A percentile compares a stretch with the other conserved stretches of the same genome.
phyloP scores from a whole-genome alignment of 1,140 invertebrate species.

The Brachionus rubens region DNA sequence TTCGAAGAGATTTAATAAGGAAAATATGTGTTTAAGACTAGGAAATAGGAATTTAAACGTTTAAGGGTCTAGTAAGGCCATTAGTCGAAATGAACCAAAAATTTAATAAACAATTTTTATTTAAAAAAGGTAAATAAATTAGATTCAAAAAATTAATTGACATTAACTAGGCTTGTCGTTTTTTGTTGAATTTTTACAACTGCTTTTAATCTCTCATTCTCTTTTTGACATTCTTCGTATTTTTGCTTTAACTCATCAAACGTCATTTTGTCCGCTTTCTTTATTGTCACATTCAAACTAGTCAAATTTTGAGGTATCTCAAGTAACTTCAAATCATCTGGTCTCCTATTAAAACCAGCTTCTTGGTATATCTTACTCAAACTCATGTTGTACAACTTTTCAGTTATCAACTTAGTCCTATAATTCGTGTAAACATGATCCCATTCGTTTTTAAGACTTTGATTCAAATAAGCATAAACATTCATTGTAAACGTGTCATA shows the following conservation, averaged over 20 bases:
- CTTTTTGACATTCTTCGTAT: slow-evolving; percentile 12
- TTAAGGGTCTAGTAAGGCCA: no score
- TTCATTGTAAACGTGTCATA: slow-evolving; percentile 12
- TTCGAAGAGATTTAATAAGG: no score
- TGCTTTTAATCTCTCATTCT: neutral
- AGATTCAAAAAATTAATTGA: no score
- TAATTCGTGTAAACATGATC: neutral
- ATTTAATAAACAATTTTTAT: no score
- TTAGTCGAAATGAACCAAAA: no score
- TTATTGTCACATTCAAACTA: neutral
- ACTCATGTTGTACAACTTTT: slow-evolving; percentile 34
- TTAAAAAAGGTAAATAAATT: no score
- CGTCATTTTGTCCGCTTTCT: neutral
- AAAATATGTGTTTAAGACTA: no score
- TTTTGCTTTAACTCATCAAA: slow-evolving; percentile 2
- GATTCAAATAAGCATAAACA: slow-evolving; percentile 33
- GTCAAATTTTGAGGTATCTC: neutral
- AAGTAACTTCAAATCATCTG: neutral
- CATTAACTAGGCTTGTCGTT: no score
- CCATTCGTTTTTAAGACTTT: neutral
- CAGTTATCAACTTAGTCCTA: neutral
- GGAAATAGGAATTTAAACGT: no score
- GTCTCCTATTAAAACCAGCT: neutral
- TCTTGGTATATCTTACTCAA: slow-evolving; percentile 2
- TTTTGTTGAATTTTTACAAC: no score